Conservation (phyloP, 2,113 vertebrate species). For the Fulica atra region DNA sequence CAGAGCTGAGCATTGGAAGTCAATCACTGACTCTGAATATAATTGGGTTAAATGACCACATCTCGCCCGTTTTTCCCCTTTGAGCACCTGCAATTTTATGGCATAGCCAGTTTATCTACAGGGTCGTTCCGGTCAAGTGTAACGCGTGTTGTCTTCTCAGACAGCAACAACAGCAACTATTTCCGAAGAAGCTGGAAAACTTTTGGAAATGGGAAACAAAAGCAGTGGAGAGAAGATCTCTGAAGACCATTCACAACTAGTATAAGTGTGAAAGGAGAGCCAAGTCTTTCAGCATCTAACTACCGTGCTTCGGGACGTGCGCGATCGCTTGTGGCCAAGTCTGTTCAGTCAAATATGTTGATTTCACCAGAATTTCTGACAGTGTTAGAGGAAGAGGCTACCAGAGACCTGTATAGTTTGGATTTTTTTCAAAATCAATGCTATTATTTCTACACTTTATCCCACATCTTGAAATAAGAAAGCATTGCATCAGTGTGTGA, state of each 20-base stretch:
- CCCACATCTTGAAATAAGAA: constrained; percentile 61
- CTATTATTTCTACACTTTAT: constrained; percentile 68
- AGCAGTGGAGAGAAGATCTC: constrained; percentile 37
- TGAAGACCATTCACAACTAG: constrained; percentile 42
- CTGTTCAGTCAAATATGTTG: constrained; percentile 44
- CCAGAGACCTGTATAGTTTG: constrained; percentile 60
- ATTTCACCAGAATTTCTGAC: constrained; percentile 58
- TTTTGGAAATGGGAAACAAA: constrained; percentile 12
- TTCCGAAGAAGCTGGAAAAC: constrained; percentile 19
- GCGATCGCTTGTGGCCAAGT: constrained; percentile 65
- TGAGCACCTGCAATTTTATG: constrained; percentile 61
- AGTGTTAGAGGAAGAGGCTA: constrained; percentile 62
- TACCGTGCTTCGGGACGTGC: constrained; percentile 54
- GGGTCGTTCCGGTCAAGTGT: constrained; percentile 37
- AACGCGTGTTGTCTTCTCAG: not conserved
- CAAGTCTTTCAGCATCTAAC: constrained; percentile 65
- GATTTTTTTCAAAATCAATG: constrained; percentile 56
- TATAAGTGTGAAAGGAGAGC: constrained; percentile 37
- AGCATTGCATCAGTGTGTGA: constrained; percentile 48
- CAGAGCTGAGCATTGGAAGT: constrained; percentile 62
- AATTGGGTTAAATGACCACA: constrained; percentile 62
- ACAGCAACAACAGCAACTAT: constrained; percentile 54
- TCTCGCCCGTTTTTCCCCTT: constrained; percentile 49
- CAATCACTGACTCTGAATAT: constrained; percentile 59
- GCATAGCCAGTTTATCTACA: constrained; percentile 59